A percentile compares a stretch with the other conserved stretches of the same genome.
These are phyloP conservation scores for Spinus olivaceus DNA, from an alignment of 2,797 vertebrate species.

Conservation along the genomic window DNA sequence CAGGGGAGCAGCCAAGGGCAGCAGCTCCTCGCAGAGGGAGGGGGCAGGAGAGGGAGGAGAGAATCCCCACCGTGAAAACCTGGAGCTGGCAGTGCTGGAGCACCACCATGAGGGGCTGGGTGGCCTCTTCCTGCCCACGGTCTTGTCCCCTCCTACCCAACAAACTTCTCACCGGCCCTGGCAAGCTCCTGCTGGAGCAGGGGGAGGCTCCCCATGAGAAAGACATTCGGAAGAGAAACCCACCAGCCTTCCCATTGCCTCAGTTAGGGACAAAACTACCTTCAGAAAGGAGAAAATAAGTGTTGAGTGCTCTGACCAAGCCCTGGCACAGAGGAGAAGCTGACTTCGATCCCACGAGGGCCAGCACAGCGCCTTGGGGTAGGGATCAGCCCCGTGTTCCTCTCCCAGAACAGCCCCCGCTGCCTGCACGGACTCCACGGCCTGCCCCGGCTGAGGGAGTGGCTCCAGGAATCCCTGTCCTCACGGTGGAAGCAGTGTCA, in stretches of 20 bases:
- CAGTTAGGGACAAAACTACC: not conserved
- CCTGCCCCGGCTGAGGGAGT: not conserved
- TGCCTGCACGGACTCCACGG: fast-evolving
- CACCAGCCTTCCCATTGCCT: not conserved
- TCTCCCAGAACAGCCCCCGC: not conserved
- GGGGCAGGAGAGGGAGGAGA: not conserved
- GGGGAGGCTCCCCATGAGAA: not conserved
- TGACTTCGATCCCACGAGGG: not conserved
- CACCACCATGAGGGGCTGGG: not conserved
- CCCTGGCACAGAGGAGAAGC: not conserved
- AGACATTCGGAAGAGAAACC: not conserved
- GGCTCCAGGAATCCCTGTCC: not conserved
- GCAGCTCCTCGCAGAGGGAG: not conserved
- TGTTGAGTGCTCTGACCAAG: not conserved
- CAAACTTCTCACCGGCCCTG: fast-evolving
- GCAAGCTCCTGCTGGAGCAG: not conserved
- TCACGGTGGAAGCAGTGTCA: not conserved
- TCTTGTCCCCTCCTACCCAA: not conserved
- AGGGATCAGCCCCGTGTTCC: not conserved
- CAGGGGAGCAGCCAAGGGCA: not conserved
- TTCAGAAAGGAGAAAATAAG: not conserved
- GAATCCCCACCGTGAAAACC: fast-evolving
- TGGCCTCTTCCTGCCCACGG: not conserved
- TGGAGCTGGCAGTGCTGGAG: not conserved
- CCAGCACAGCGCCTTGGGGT: not conserved